Conservation (phyloP, 2,113 vertebrate species). For the Marmota monax region DNA sequence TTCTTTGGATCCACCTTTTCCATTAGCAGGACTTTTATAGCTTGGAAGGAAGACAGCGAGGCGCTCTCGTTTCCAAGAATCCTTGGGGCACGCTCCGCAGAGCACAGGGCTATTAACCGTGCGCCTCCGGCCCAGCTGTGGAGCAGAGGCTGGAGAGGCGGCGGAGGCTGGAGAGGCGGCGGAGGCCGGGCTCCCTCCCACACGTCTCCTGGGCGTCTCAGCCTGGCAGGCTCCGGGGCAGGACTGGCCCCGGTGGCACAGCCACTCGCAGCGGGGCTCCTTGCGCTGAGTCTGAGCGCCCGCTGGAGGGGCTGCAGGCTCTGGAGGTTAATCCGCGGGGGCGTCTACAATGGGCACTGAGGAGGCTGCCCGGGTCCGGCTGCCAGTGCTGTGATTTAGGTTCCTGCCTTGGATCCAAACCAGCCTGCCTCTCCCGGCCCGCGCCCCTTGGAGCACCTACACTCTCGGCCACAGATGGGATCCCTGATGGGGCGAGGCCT, state of each 20-base stretch:
- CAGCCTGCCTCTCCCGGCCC: neutral
- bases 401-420: neutral
- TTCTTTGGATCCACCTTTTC: slow-evolving; percentile 16
- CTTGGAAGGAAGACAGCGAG: slow-evolving; percentile 54
- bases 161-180: neutral
- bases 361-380: neutral
- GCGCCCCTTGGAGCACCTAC: too few relatives aligned
- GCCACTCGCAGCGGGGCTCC: neutral
- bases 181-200: rapidly evolving
- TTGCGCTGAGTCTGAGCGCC: too few relatives aligned
- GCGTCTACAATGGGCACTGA: too few relatives aligned
- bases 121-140: neutral
- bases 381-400: neutral
- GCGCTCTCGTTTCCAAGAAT: slow-evolving; percentile 15
- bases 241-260: rapidly evolving
- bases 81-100: neutral
- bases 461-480: too few relatives aligned
- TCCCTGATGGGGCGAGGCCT: neutral
- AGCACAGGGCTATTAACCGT: neutral
- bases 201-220: too few relatives aligned
- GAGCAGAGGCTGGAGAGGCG: neutral
- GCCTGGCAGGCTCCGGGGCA: neutral
- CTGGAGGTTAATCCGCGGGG: neutral
- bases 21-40: slow-evolving; percentile 67
- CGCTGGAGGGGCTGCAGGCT: neutral